These are phyloP conservation scores for Sturnus vulgaris DNA, from an alignment of 2,113 vertebrate species.

Conservation along the genomic window DNA sequence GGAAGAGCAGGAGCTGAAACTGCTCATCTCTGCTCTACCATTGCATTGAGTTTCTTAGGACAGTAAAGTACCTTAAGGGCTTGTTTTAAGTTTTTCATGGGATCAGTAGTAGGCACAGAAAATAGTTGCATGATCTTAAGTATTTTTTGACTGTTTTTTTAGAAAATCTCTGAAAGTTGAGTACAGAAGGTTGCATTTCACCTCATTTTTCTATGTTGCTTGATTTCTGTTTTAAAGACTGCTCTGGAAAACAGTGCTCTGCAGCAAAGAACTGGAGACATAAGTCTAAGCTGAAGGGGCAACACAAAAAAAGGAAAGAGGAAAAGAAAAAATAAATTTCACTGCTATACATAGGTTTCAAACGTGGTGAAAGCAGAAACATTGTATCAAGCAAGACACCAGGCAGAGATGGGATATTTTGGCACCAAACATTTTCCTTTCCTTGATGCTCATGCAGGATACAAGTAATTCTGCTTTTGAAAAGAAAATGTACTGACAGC, in stretches of 20 bases:
- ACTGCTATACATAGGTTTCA: neutral
- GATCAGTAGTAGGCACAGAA: neutral
- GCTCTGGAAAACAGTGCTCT: neutral
- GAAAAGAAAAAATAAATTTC: neutral
- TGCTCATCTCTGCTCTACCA: neutral
- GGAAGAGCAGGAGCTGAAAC: neutral
- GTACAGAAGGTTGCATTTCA: neutral
- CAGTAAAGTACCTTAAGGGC: neutral
- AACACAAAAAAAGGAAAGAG: neutral
- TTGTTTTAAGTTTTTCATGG: neutral
- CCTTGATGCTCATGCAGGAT: neutral
- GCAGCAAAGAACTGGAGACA: neutral
- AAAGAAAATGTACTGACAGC: neutral
- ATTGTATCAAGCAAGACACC: neutral
- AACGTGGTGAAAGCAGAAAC: neutral
- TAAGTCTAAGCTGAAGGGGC: neutral
- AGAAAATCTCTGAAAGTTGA: neutral
- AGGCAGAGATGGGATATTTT: neutral
- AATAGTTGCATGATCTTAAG: neutral
- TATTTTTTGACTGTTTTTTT: neutral
- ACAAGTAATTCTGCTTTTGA: neutral
- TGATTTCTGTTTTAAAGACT: neutral
- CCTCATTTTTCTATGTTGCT: neutral
- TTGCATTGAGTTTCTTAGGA: neutral
- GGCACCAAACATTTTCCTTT: neutral